A percentile compares a stretch with the other conserved stretches of the same genome.
phyloP scores from a whole-genome alignment of 2,888 invertebrate genomes.

The Pinctada fucata region DNA sequence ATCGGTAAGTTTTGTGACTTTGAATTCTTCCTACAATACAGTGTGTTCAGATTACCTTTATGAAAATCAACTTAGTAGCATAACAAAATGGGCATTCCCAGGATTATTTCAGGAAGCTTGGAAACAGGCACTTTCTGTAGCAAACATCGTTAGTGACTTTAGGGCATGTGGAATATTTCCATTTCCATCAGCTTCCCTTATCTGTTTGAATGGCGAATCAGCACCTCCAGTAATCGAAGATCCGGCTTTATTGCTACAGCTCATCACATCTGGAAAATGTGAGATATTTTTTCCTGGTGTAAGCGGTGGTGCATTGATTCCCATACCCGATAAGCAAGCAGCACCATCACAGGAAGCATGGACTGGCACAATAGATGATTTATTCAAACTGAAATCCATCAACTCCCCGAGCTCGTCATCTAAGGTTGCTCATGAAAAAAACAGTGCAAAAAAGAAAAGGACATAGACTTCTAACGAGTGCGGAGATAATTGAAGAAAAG shows the following conservation, averaged over 20 bases:
- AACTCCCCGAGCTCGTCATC: background rate
- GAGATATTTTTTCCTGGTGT: background rate
- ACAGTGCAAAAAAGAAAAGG: background rate
- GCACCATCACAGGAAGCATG: background rate
- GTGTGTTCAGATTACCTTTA: slow-evolving; percentile 37
- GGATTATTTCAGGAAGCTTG: slow-evolving; percentile 33
- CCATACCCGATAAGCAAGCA: background rate
- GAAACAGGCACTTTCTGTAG: slow-evolving; percentile 31
- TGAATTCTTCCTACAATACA: slow-evolving; percentile 36
- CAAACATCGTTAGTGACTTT: slow-evolving; percentile 42
- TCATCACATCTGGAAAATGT: background rate
- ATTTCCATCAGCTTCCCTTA: background rate
- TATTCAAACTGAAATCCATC: background rate
- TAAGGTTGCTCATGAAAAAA: too few relatives aligned
- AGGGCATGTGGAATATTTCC: slow-evolving; percentile 41
- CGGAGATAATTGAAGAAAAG: slow-evolving; percentile 1
- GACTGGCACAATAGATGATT: background rate
- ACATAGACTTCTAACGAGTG: slow-evolving; percentile 11
- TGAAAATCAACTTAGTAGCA: slow-evolving; percentile 27
- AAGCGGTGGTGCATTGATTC: background rate
- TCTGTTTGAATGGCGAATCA: too few relatives aligned
- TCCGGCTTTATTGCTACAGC: background rate
- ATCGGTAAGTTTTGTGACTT: slow-evolving; percentile 40
- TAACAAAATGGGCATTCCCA: slow-evolving; percentile 43
- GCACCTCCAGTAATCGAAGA: background rate